These are phyloP conservation scores for Myotis davidii DNA, from an alignment of 2,113 vertebrate genomes.

Conservation along the genomic window DNA sequence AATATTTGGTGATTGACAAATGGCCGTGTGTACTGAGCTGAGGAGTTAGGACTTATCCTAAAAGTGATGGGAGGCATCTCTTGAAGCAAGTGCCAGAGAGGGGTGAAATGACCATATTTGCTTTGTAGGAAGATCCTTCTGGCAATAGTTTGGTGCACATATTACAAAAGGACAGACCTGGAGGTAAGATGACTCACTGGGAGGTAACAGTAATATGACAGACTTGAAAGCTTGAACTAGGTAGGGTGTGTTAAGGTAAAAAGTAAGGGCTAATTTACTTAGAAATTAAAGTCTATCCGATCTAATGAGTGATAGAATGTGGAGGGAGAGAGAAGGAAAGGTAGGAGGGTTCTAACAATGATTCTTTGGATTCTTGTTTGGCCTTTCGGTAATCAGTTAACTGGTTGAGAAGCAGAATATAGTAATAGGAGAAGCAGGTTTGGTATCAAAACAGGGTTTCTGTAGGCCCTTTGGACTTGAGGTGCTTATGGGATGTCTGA, in stretches of 20 bases:
- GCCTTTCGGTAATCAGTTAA: not conserved
- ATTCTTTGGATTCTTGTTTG: not conserved
- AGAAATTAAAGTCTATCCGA: not conserved
- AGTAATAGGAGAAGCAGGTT: not conserved
- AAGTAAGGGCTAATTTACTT: not conserved
- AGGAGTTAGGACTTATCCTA: not conserved
- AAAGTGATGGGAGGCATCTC: not conserved
- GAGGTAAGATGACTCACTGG: not conserved
- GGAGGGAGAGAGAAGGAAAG: not conserved
- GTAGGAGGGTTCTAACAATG: not conserved
- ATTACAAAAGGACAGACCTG: not conserved
- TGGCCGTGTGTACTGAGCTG: not conserved
- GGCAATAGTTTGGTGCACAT: not conserved
- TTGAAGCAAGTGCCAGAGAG: not conserved
- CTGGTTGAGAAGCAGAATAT: not conserved
- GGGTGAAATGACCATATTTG: not conserved
- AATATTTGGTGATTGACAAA: not conserved
- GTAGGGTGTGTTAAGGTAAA: not conserved
- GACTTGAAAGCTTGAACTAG: not conserved
- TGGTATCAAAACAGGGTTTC: not conserved
- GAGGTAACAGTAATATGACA: not conserved
- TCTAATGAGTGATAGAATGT: not conserved
- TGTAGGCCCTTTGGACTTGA: not conserved
- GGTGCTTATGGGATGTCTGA: not conserved
- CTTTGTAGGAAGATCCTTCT: not conserved